Conservation (phyloP, 2,888 invertebrate species). For the Xestia ashworthii region DNA sequence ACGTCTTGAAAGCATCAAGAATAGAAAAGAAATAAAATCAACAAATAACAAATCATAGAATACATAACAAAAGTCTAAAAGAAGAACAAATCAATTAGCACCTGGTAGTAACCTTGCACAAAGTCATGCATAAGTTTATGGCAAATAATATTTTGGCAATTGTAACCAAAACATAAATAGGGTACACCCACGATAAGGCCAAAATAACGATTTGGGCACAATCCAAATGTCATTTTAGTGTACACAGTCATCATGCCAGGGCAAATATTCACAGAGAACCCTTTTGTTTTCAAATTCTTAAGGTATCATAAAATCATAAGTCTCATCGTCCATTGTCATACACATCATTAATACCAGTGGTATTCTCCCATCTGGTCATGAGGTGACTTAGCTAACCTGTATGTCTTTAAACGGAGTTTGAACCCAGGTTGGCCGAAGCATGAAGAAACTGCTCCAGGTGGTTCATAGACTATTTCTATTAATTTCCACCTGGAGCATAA, state of each 20-base stretch:
- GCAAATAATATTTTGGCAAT: slow-evolving; percentile 72
- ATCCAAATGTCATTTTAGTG: slow-evolving; percentile 81
- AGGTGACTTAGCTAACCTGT: neutral
- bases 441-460: neutral
- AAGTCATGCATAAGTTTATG: slow-evolving; percentile 60
- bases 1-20: slow-evolving; percentile 13
- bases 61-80: slow-evolving; percentile 22
- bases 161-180: slow-evolving; percentile 68
- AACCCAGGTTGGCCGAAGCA: neutral
- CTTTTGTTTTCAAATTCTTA: slow-evolving; percentile 45
- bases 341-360: neutral
- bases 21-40: slow-evolving; percentile 16
- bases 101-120: slow-evolving; percentile 58
- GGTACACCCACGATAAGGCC: slow-evolving; percentile 72
- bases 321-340: neutral
- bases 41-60: slow-evolving; percentile 27
- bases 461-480: neutral
- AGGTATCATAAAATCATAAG: slow-evolving; percentile 2
- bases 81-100: slow-evolving; percentile 30
- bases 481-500: neutral
- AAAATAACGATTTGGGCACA: slow-evolving; percentile 77
- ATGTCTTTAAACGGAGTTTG: neutral
- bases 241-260: slow-evolving; percentile 60
- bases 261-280: slow-evolving; percentile 50
- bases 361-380: neutral